Evolutionary conservation across 2,888 invertebrate genomes (phyloP).

Genomic region (Xylota segnis): DNA sequence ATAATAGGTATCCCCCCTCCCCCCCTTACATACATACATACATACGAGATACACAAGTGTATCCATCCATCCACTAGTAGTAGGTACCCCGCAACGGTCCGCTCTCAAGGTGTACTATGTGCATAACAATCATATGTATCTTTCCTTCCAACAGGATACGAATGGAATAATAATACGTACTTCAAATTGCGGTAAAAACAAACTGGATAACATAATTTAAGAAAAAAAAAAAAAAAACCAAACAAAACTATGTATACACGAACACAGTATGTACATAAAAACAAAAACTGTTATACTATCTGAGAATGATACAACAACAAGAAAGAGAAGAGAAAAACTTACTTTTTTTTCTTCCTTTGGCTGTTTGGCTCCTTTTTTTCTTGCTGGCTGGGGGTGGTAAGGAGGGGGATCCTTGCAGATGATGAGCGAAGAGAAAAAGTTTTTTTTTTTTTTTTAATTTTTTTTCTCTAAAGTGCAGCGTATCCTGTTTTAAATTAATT

Average conservation of each 20-base stretch:
- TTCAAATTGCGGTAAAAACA: conserved; percentile 55
- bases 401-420: conserved; percentile 63
- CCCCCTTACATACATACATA: conserved; percentile 20
- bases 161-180: conserved; percentile 52
- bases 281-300: conserved; percentile 64
- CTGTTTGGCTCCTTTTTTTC: conserved; percentile 4
- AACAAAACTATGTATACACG: conserved; percentile 10
- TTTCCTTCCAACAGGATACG: conserved; percentile 27
- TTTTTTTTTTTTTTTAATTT: background rate
- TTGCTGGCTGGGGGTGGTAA: background rate
- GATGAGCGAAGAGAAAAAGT: conserved; percentile 44
- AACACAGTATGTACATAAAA: conserved; percentile 11
- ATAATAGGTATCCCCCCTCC: conserved; percentile 19
- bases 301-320: conserved; percentile 3
- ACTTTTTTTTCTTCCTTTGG: conserved; percentile 30
- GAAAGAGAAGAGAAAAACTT: conserved; percentile 55
- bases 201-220: conserved; percentile 44
- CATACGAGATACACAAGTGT: conserved; percentile 10
- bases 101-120: conserved; percentile 12
- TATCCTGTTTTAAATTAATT: conserved; percentile 42
- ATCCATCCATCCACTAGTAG: conserved; percentile 2
- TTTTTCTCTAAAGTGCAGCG: conserved; percentile 40
- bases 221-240: conserved; percentile 16
- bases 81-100: background rate
- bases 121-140: conserved; percentile 46